Conservation (phyloP, 92 coral and sea anemone genomes). For the Porites evermanni region DNA sequence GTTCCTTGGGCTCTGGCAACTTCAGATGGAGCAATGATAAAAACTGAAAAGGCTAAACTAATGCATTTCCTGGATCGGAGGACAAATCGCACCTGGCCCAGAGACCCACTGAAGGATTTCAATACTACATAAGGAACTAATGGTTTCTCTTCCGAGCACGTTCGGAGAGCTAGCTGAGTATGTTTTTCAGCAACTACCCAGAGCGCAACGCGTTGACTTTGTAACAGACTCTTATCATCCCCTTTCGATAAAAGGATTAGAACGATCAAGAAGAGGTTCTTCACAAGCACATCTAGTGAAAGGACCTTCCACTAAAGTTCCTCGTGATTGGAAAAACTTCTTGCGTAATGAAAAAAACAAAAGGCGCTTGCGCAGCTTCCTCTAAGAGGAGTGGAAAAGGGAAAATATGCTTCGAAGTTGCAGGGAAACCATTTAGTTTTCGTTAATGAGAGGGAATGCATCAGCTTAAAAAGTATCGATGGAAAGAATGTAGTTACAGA, state of each 20-base stretch:
- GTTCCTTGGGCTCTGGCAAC: too few species aligned
- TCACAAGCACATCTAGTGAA: slow-evolving; percentile 7
- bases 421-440: not conserved
- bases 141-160: slow-evolving; percentile 46
- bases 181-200: slow-evolving; percentile 36
- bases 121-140: not conserved
- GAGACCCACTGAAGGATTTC: slow-evolving; percentile 18
- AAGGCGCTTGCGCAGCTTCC: not conserved
- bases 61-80: not conserved
- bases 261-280: slow-evolving; percentile 16
- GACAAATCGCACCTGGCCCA: slow-evolving; percentile 25
- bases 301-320: slow-evolving; percentile 19
- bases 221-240: slow-evolving; percentile 39
- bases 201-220: slow-evolving; percentile 32
- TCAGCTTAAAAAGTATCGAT: too few species aligned
- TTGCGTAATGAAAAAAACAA: slow-evolving; percentile 8
- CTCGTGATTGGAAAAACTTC: slow-evolving; percentile 27
- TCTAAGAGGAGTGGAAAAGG: slow-evolving; percentile 13
- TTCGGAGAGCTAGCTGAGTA: slow-evolving; percentile 40
- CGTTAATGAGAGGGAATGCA: too few species aligned
- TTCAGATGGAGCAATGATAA: too few species aligned
- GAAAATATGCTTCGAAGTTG: not conserved
- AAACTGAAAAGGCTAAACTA: not conserved
- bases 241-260: slow-evolving; percentile 19
- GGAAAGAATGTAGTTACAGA: too few species aligned